phyloP scores from a whole-genome alignment of 1,140 invertebrate genomes.

The Nixonia krombeini region DNA sequence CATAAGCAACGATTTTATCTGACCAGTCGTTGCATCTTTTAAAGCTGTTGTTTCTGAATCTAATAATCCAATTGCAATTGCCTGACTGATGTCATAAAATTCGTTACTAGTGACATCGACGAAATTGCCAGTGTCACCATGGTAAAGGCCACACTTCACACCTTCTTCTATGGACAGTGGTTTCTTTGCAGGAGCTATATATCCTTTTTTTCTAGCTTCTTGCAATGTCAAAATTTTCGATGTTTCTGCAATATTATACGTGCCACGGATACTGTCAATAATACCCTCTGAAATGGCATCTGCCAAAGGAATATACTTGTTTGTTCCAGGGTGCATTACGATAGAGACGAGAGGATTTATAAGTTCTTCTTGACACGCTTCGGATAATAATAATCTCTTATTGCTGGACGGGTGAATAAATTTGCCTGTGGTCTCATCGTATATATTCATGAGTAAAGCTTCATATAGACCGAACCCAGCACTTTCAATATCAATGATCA shows the following conservation, averaged over 20 bases:
- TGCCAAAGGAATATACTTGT: constrained; percentile 80
- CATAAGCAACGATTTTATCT: constrained; percentile 79
- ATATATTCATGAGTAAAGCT: constrained; percentile 85
- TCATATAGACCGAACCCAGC: constrained; percentile 87
- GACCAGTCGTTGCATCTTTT: constrained; percentile 81
- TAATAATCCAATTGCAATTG: constrained; percentile 81
- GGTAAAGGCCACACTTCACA: constrained; percentile 82
- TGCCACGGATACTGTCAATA: constrained; percentile 81
- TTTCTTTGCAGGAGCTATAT: constrained; percentile 81
- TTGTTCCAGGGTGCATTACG: constrained; percentile 80
- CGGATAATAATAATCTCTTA: constrained; percentile 82
- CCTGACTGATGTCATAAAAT: constrained; percentile 79
- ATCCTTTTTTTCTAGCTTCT: constrained; percentile 79
- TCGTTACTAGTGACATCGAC: constrained; percentile 81
- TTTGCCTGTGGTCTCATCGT: constrained; percentile 78
- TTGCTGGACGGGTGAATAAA: constrained; percentile 88
- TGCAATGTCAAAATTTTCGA: constrained; percentile 77
- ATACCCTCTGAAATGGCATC: constrained; percentile 83
- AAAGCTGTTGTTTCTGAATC: constrained; percentile 83
- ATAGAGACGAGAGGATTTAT: constrained; percentile 85
- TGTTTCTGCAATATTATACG: constrained; percentile 77
- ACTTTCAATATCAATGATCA: constrained; percentile 89
- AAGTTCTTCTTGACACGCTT: constrained; percentile 84
- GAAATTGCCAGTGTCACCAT: constrained; percentile 84
- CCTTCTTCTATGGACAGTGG: constrained; percentile 84